Base-by-base conservation (phyloP, 2,797 vertebrate genomes). In the Enteromius radiatus region DNA sequence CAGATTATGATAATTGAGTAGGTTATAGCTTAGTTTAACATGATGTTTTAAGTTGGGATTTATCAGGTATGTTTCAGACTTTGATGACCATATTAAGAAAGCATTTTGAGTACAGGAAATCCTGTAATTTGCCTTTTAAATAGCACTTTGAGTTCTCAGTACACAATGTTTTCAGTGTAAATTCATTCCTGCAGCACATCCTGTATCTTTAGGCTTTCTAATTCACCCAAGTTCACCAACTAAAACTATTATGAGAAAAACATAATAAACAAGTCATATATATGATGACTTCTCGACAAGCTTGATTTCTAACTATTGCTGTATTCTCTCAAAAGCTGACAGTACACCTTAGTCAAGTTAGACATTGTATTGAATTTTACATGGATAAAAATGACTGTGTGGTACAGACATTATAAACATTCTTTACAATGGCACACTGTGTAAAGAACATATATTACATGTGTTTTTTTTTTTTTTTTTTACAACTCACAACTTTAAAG, bases 11-110 rank as follows among this genome's bases (percentile, higher is more conserved):
- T 33, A 33, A 47, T n/a, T 64, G 41, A 77, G 64, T n/a, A 63
- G 76, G 7, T 49, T 64, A 19, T 76, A 56, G 54, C 54, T 56
- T 56, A 26, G 31, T 63, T 76, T 19, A 59, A 64, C 26, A 65
- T 38, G 26, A 31, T 43, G 59, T 64, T 64, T 61, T 45, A 76
- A 28, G 5, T 28, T 61, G 23, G 49, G 69, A 49, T 71, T 47
- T 31, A 52, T 73, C 17, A 33, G 45, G 28, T 49, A 2, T 47
- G 15, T 41, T 61, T 28, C 19, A 63, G 36, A 76, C 0, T 17
- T 59, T 76, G 36, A 43, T 63, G 0, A 41, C 45, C 56, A 28
- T 10, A 28, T 28, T 28, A 45, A 28, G 6, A 74, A 74, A 74
- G 31, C 43, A 21, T 49, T 71, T 12, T 21, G 45, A 33, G 3